These are phyloP conservation scores for Eubucco bourcierii DNA, from an alignment of 2,113 vertebrate genomes.

Conservation along the genomic window DNA sequence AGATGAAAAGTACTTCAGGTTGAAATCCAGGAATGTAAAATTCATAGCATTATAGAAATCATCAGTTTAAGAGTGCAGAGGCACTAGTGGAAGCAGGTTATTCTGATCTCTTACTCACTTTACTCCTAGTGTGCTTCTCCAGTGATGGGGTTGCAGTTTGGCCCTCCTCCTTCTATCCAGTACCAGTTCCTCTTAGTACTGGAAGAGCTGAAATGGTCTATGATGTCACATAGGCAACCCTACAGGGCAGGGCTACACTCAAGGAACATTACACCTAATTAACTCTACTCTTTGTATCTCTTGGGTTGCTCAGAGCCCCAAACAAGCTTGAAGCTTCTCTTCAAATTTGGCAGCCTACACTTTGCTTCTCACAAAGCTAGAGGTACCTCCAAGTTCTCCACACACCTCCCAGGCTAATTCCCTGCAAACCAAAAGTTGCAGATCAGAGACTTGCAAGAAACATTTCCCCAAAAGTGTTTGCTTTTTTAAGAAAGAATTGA, in stretches of 20 bases:
- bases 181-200: too few species aligned
- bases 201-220: neutral
- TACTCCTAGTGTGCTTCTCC: neutral
- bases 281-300: neutral
- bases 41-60: neutral
- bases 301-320: too few species aligned
- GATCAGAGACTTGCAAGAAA: rapidly evolving
- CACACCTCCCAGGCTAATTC: rapidly evolving
- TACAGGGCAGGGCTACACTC: neutral
- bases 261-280: neutral
- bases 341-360: neutral
- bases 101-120: neutral
- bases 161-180: neutral
- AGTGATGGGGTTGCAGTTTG: neutral
- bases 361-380: neutral
- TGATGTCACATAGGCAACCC: neutral
- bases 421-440: neutral
- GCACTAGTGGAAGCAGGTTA: neutral
- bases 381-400: neutral
- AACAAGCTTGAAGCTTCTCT: neutral
- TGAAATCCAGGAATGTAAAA: constrained; percentile 2
- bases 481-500: rapidly evolving
- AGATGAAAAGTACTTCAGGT: neutral
- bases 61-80: neutral
- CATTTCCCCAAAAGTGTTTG: neutral